Evolutionary conservation across 2,113 vertebrate genomes (phyloP).

Genomic region (Rhodinocichla rosea): DNA sequence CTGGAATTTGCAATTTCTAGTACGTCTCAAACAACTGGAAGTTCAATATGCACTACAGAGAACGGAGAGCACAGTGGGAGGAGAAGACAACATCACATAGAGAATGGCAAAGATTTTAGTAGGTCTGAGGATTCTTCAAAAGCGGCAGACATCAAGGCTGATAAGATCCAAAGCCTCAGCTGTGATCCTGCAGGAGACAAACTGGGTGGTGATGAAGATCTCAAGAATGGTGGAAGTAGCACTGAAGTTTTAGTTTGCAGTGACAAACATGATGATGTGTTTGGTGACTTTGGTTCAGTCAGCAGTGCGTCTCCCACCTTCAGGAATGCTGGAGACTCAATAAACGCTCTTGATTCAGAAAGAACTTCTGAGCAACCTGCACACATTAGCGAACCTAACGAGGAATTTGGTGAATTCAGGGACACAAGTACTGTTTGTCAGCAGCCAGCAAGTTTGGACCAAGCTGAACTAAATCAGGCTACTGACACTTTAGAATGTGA

Average conservation of each 20-base stretch:
- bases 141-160: constrained; percentile 26
- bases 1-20: constrained; percentile 60
- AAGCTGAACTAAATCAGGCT: constrained; percentile 49
- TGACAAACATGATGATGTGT: constrained; percentile 67
- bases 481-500: constrained; percentile 48
- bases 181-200: constrained; percentile 45
- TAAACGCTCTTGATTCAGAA: constrained; percentile 46
- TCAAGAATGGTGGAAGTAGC: constrained; percentile 52
- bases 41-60: constrained; percentile 57
- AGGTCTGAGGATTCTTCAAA: constrained; percentile 12
- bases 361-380: constrained; percentile 65
- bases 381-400: constrained; percentile 42
- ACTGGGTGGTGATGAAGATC: constrained; percentile 13
- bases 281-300: constrained; percentile 83
- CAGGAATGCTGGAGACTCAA: constrained; percentile 43
- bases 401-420: constrained; percentile 75
- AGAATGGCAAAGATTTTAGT: constrained; percentile 38
- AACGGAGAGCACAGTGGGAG: constrained; percentile 27
- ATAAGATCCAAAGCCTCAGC: constrained; percentile 16
- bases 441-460: constrained; percentile 65
- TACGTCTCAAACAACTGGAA: constrained; percentile 37
- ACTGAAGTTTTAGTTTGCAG: constrained; percentile 64
- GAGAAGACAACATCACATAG: constrained; percentile 1
- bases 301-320: constrained; percentile 66
- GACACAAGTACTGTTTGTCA: constrained; percentile 61